A percentile compares a stretch with the other conserved stretches of the same genome.
phyloP scores from a whole-genome alignment of 1,140 invertebrate species.

The Drosophila sp. region DNA sequence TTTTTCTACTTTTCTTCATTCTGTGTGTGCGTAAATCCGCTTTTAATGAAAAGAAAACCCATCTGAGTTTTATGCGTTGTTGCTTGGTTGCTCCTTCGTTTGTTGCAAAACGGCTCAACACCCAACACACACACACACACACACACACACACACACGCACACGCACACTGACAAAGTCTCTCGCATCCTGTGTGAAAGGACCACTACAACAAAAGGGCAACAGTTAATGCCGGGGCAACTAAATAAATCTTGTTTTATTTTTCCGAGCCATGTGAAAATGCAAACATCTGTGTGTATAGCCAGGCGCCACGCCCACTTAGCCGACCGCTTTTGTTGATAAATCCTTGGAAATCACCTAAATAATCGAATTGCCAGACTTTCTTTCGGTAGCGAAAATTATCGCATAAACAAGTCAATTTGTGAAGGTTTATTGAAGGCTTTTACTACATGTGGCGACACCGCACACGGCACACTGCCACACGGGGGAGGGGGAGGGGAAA shows the following conservation, averaged over 20 bases:
- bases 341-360: slow-evolving; percentile 66
- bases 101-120: slow-evolving; percentile 9
- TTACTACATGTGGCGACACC: neutral
- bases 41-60: slow-evolving; percentile 82
- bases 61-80: slow-evolving; percentile 60
- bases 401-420: slow-evolving; percentile 75
- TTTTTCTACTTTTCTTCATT: slow-evolving; percentile 38
- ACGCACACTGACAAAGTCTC: slow-evolving; percentile 27
- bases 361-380: slow-evolving; percentile 72
- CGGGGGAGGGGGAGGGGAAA: too few relatives aligned
- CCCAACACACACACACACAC: slow-evolving; percentile 18
- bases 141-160: slow-evolving; percentile 30
- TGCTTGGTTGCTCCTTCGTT: slow-evolving; percentile 32
- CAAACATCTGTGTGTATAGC: slow-evolving; percentile 31
- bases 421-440: slow-evolving; percentile 47
- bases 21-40: slow-evolving; percentile 75
- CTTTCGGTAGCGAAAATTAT: slow-evolving; percentile 33
- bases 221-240: slow-evolving; percentile 76
- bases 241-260: slow-evolving; percentile 81
- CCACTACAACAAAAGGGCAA: slow-evolving; percentile 70
- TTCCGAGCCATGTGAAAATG: slow-evolving; percentile 48
- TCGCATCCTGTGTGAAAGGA: slow-evolving; percentile 3
- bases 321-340: slow-evolving; percentile 39
- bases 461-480: too few relatives aligned
- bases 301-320: neutral